Conservation (phyloP, 2,888 invertebrate species). For the Molorchus minor region DNA sequence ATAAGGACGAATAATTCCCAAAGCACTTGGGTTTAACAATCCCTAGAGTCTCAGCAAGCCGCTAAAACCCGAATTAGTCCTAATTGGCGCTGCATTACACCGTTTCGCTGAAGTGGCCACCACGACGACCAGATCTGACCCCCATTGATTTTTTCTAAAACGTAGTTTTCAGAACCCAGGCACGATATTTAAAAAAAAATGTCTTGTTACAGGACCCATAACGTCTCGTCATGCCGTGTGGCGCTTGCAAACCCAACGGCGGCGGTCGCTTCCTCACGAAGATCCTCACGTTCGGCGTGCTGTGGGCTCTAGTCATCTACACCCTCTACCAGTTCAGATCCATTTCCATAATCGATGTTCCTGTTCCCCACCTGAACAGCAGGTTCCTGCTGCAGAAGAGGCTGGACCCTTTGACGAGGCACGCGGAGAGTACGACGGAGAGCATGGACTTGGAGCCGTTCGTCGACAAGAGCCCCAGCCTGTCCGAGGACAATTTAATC, state of each 20-base stretch:
- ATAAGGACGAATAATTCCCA: no score
- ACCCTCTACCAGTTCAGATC: conserved; percentile 62
- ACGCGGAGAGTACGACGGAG: conserved; percentile 61
- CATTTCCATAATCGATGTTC: conserved; percentile 58
- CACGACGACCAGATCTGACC: background rate
- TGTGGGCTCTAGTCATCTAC: conserved; percentile 63
- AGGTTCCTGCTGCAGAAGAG: conserved; percentile 66
- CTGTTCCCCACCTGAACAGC: conserved; percentile 61
- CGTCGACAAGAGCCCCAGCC: conserved; percentile 69
- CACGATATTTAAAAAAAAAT: background rate
- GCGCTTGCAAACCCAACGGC: conserved; percentile 35
- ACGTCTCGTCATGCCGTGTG: background rate
- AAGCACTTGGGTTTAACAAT: no score
- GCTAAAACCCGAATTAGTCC: no score
- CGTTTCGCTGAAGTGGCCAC: no score
- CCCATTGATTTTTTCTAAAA: background rate
- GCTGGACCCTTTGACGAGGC: conserved; percentile 58
- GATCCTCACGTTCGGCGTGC: conserved; percentile 60
- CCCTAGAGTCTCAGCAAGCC: no score
- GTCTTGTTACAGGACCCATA: conserved; percentile 1
- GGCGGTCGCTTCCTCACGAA: conserved; percentile 63
- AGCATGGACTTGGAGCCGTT: conserved; percentile 66
- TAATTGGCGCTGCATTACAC: no score
- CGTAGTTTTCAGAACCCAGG: background rate
- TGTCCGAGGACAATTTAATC: conserved; percentile 78